A percentile compares a stretch with the other conserved stretches of the same genome.
Evolutionary conservation across 2,797 vertebrate genomes (phyloP).

Genomic region (Macropodus opercularis): DNA sequence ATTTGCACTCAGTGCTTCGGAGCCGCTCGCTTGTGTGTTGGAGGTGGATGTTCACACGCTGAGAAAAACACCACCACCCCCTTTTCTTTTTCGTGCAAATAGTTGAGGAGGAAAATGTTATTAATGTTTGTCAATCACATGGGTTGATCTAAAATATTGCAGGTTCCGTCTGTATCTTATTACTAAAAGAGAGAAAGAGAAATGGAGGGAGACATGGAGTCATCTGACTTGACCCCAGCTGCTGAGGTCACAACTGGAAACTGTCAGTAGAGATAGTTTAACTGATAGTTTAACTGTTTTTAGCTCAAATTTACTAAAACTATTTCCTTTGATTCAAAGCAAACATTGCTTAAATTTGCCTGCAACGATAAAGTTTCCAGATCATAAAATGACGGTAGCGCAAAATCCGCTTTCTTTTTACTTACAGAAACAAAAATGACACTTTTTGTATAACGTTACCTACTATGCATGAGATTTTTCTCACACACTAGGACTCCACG

Average conservation of each 20-base stretch:
- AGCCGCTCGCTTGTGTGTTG: slow-evolving; percentile 43
- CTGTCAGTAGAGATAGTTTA: background rate
- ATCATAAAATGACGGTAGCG: no score
- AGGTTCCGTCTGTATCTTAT: slow-evolving; percentile 8
- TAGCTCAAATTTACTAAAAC: no score
- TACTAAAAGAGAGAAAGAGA: slow-evolving; percentile 2
- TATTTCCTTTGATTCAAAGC: no score
- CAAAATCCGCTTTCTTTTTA: background rate
- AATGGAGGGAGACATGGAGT: slow-evolving; percentile 19
- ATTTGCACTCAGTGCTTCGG: slow-evolving; percentile 66
- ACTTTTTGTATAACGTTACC: slow-evolving; percentile 1
- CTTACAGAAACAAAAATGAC: background rate
- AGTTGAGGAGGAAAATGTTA: background rate
- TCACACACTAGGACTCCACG: slow-evolving; percentile 23
- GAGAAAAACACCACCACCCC: slow-evolving; percentile 17
- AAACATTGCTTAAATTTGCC: no score
- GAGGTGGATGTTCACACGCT: slow-evolving; percentile 15
- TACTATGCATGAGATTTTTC: slow-evolving; percentile 19
- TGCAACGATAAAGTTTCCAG: no score
- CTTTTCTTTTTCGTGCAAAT: background rate
- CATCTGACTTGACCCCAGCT: slow-evolving; percentile 34
- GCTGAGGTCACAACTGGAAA: slow-evolving; percentile 44
- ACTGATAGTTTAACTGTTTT: no score
- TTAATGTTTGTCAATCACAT: background rate
- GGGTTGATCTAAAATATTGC: background rate